Conservation (phyloP, 2,797 vertebrate species). For the Hippopotamyrus pictus region DNA sequence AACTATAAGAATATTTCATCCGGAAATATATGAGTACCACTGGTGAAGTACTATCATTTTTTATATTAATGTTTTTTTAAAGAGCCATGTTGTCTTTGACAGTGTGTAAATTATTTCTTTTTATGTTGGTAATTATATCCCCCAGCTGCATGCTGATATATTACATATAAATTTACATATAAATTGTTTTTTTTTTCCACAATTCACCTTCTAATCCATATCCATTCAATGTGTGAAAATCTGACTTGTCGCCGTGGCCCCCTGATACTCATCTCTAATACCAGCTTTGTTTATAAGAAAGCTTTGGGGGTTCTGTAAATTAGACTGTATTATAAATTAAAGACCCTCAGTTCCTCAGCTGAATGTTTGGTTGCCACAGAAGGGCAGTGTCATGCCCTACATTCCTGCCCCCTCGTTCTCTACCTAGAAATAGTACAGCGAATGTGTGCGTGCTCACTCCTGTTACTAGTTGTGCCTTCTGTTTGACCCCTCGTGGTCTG, state of each 20-base stretch:
- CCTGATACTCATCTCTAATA: background rate
- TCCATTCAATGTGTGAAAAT: background rate
- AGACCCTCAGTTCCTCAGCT: background rate
- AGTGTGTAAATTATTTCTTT: background rate
- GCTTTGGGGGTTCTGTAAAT: background rate
- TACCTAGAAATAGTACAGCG: background rate
- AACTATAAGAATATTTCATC: background rate
- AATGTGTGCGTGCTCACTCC: background rate
- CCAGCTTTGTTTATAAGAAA: background rate
- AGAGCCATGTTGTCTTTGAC: background rate
- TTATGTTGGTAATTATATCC: background rate
- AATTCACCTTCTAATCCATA: constrained; percentile 5
- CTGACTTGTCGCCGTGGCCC: background rate
- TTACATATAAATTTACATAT: background rate
- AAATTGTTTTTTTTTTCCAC: background rate
- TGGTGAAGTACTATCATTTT: constrained; percentile 6
- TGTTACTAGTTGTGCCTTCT: background rate
- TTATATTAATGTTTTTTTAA: background rate
- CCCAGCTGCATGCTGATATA: background rate
- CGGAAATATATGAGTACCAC: background rate
- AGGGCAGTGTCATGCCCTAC: background rate
- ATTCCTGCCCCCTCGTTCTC: background rate
- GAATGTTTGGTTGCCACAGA: background rate
- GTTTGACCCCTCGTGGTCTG: background rate
- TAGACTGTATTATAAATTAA: background rate